Percentiles rank a stretch among this genome's conserved stretches.
Evolutionary conservation across 2,888 invertebrate species (phyloP).

Genomic region (Polydrusus tereticollis): DNA sequence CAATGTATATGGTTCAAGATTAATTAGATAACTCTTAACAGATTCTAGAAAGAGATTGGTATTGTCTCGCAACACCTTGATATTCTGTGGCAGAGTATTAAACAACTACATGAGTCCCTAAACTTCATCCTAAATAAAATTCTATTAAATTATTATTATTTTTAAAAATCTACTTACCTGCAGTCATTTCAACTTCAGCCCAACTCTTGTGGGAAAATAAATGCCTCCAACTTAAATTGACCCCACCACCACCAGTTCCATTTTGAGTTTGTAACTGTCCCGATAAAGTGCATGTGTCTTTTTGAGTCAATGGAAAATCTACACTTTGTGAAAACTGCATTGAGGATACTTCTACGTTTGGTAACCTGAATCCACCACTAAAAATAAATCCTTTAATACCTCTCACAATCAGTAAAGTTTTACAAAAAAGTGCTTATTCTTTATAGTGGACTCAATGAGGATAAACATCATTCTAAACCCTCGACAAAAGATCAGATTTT

Average conservation of each 20-base stretch:
- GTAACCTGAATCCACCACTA: slow-evolving; percentile 65
- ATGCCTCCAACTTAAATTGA: slow-evolving; percentile 82
- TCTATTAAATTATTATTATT: too few species aligned
- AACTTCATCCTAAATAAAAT: too few species aligned
- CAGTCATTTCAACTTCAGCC: slow-evolving; percentile 88
- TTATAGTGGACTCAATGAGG: too few species aligned
- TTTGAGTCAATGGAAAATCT: slow-evolving; percentile 89
- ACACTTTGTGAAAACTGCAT: slow-evolving; percentile 95
- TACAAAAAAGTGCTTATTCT: too few species aligned
- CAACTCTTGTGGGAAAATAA: slow-evolving; percentile 87
- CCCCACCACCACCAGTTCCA: slow-evolving; percentile 86
- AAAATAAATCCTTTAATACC: background rate
- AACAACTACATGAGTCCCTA: too few species aligned
- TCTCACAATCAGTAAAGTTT: background rate
- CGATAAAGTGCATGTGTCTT: slow-evolving; percentile 87
- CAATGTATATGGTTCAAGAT: too few species aligned
- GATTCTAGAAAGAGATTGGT: too few species aligned
- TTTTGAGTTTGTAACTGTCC: slow-evolving; percentile 89
- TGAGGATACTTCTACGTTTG: slow-evolving; percentile 89
- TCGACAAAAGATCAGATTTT: too few species aligned
- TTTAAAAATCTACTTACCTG: slow-evolving; percentile 71
- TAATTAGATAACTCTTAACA: too few species aligned
- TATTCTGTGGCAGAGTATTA: too few species aligned
- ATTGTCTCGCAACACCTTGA: too few species aligned
- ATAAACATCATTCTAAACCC: too few species aligned